These are phyloP conservation scores for Mus caroli DNA, from an alignment of 2,797 vertebrate species.

Conservation along the genomic window DNA sequence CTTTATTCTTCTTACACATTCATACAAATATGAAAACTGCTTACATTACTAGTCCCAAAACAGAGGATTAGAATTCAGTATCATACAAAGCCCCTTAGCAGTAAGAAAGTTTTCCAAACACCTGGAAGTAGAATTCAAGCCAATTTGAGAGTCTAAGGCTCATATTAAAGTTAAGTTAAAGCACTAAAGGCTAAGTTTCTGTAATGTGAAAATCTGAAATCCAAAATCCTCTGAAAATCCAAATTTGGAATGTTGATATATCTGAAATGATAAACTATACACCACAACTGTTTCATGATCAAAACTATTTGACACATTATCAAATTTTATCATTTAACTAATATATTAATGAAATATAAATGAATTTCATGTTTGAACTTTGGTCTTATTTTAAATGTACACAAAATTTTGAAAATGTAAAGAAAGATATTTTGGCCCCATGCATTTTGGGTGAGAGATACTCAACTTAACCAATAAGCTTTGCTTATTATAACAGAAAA, in stretches of 20 bases:
- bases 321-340: neutral
- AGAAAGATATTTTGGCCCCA: neutral
- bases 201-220: neutral
- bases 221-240: neutral
- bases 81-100: neutral
- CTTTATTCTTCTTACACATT: neutral
- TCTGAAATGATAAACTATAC: neutral
- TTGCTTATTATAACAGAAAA: slow-evolving; percentile 25
- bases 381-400: neutral
- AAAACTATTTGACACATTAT: neutral
- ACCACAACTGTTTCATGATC: neutral
- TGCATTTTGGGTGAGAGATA: neutral
- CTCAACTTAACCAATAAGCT: neutral
- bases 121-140: neutral
- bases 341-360: neutral
- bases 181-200: neutral
- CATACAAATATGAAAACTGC: neutral
- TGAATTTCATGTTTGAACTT: neutral
- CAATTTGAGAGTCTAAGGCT: slow-evolving; percentile 13
- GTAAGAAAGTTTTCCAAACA: neutral
- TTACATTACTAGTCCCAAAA: neutral
- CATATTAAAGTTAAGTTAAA: slow-evolving; percentile 55
- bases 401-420: neutral
- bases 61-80: neutral
- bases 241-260: neutral